Evolutionary conservation across 2,113 vertebrate genomes (phyloP).

Genomic region (Poeciliopsis retropinna): DNA sequence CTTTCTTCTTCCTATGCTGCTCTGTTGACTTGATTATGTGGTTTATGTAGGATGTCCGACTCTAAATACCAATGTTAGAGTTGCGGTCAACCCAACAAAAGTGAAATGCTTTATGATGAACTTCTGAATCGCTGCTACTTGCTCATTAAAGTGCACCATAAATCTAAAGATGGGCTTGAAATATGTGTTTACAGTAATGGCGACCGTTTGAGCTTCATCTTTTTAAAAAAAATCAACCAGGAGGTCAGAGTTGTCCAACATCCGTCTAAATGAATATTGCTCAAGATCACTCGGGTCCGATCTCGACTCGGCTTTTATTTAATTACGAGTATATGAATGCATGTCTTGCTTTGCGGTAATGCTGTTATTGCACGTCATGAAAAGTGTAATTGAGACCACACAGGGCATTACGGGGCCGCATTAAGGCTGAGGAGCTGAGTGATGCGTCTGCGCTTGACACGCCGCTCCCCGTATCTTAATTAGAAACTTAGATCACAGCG

Average conservation of each 20-base stretch:
- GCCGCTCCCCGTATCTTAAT: slow-evolving; percentile 72
- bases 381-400: slow-evolving; percentile 75
- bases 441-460: slow-evolving; percentile 63
- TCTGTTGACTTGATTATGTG: not conserved
- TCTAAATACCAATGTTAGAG: not conserved
- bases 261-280: slow-evolving; percentile 64
- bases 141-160: slow-evolving; percentile 3
- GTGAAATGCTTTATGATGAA: not conserved
- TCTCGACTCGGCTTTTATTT: slow-evolving; percentile 75
- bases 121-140: not conserved
- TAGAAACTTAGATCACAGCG: slow-evolving; percentile 63
- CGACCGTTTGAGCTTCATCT: slow-evolving; percentile 59
- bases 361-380: slow-evolving; percentile 78
- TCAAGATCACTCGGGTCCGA: slow-evolving; percentile 58
- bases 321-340: slow-evolving; percentile 78
- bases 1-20: not conserved
- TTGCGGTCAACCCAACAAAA: not conserved
- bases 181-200: slow-evolving; percentile 30
- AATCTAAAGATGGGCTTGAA: slow-evolving; percentile 11
- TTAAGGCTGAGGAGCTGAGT: slow-evolving; percentile 61
- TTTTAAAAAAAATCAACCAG: slow-evolving; percentile 56
- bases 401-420: slow-evolving; percentile 69
- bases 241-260: slow-evolving; percentile 43
- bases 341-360: slow-evolving; percentile 74
- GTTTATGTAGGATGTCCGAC: not conserved